Conservation (phyloP, 2,888 invertebrate species). For the Meganola albula region DNA sequence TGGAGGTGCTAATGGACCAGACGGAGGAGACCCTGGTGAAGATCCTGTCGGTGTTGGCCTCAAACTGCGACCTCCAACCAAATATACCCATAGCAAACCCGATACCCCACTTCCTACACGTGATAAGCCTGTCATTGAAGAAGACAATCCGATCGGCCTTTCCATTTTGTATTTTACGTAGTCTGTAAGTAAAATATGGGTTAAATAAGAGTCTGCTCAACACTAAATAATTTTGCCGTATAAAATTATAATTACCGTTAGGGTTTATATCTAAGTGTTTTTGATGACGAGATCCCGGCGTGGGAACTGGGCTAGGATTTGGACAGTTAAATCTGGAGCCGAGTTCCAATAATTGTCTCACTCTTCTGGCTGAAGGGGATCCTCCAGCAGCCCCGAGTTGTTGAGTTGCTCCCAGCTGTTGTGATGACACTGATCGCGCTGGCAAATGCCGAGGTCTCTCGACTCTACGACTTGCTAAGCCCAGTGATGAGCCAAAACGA, state of each 20-base stretch:
- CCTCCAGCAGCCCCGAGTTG: conserved; percentile 44
- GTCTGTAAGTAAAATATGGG: conserved; percentile 70
- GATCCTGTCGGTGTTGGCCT: conserved; percentile 83
- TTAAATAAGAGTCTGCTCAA: not conserved
- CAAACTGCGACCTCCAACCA: conserved; percentile 91
- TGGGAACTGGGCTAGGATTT: conserved; percentile 84
- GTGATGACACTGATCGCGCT: conserved; percentile 85
- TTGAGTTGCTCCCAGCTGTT: conserved; percentile 79
- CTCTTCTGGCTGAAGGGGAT: conserved; percentile 87
- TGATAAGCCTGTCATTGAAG: conserved; percentile 75
- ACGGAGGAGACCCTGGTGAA: conserved; percentile 84
- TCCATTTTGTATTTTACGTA: conserved; percentile 95
- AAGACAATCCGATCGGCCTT: conserved; percentile 80
- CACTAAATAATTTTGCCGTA: not conserved
- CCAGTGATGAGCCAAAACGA: conserved; percentile 78
- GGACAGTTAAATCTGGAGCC: conserved; percentile 78
- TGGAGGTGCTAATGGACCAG: conserved; percentile 74
- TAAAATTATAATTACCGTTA: conserved; percentile 76
- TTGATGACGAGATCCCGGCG: conserved; percentile 87
- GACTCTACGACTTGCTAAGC: conserved; percentile 71
- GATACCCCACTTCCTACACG: conserved; percentile 80
- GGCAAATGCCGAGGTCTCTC: conserved; percentile 79
- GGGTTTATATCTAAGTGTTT: conserved; percentile 92
- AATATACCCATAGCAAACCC: conserved; percentile 93
- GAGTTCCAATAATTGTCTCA: conserved; percentile 88